Conservation (phyloP, 1,140 invertebrate genomes). For the Octopus sinensis region DNA sequence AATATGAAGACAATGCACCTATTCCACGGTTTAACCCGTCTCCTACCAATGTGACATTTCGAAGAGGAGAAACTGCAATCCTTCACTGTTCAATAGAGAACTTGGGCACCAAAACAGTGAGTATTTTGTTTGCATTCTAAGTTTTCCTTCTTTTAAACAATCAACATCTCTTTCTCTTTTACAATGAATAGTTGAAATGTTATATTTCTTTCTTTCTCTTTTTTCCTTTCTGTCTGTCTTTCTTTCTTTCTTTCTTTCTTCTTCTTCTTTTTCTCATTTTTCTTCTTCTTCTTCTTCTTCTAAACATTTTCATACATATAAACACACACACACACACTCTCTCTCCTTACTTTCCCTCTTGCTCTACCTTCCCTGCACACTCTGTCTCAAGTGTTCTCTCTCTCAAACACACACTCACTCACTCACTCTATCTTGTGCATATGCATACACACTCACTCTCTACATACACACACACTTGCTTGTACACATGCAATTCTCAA, state of each 20-base stretch:
- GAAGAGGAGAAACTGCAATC: conserved; percentile 40
- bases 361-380: background rate
- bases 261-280: background rate
- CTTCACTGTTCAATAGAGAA: conserved; percentile 45
- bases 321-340: background rate
- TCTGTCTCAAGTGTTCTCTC: background rate
- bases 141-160: background rate
- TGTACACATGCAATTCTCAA: background rate
- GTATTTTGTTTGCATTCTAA: conserved; percentile 27
- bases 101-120: conserved; percentile 50
- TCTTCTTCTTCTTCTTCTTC: background rate
- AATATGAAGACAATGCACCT: background rate
- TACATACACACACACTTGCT: background rate
- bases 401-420: background rate
- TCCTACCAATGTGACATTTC: conserved; percentile 49
- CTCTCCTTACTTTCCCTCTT: background rate
- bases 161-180: background rate
- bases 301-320: background rate
- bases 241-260: background rate
- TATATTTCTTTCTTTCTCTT: background rate
- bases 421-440: background rate
- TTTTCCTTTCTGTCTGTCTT: background rate
- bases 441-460: background rate
- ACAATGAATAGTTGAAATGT: background rate
- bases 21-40: conserved; percentile 46